phyloP scores from a whole-genome alignment of 2,888 invertebrate species.

The Eristalinus aeneus region DNA sequence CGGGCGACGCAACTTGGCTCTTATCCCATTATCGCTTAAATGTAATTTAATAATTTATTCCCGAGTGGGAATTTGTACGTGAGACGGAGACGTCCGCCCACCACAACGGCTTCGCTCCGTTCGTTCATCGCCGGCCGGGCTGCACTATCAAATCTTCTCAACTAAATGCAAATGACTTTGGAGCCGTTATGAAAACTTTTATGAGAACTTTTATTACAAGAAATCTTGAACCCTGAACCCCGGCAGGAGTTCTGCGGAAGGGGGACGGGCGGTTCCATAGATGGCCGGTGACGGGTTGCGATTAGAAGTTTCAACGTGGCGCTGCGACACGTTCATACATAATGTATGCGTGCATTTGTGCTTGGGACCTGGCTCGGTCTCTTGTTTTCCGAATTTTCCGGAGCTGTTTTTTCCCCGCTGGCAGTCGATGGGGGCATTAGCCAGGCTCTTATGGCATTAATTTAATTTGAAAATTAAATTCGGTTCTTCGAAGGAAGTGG shows the following conservation, averaged over 20 bases:
- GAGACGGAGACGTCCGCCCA: not conserved
- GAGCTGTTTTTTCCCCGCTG: not conserved
- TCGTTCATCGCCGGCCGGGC: not conserved
- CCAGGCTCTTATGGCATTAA: not conserved
- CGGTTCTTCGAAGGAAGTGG: not conserved
- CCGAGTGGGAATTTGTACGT: slow-evolving; percentile 19
- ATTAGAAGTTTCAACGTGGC: not conserved
- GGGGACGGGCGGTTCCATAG: not conserved
- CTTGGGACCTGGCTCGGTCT: not conserved
- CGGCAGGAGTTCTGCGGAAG: not conserved
- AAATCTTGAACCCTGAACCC: slow-evolving; percentile 18
- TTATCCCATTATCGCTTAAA: slow-evolving; percentile 41
- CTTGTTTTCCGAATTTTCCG: not conserved
- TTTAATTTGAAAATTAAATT: not conserved
- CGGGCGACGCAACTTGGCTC: slow-evolving; percentile 9
- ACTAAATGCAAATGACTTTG: slow-evolving; percentile 53
- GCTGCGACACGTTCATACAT: not conserved
- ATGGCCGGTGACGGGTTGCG: not conserved
- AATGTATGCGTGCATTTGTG: not conserved
- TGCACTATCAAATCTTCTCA: slow-evolving; percentile 37
- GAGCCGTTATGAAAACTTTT: slow-evolving; percentile 37
- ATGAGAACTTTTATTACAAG: slow-evolving; percentile 26
- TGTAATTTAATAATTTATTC: slow-evolving; percentile 59
- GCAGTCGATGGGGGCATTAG: not conserved
- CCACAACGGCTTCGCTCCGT: not conserved